Conservation (phyloP, 2,888 invertebrate genomes). For the Agriopis marginaria region DNA sequence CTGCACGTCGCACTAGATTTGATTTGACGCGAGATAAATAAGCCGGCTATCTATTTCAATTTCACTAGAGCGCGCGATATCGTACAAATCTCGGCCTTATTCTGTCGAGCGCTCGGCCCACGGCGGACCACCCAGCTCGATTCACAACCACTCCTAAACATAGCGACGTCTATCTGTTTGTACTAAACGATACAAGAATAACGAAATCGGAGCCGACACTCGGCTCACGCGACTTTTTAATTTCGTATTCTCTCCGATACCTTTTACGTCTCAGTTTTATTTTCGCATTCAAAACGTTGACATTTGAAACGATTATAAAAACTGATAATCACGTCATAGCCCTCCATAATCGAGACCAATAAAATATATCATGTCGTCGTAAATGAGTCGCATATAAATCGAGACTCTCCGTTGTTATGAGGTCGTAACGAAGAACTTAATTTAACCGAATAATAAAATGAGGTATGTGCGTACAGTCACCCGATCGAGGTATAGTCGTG, state of each 20-base stretch:
- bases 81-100: slow-evolving; percentile 81
- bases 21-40: slow-evolving; percentile 78
- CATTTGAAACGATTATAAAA: slow-evolving; percentile 59
- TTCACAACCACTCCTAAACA: slow-evolving; percentile 76
- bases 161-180: slow-evolving; percentile 75
- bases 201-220: slow-evolving; percentile 63
- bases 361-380: slow-evolving; percentile 67
- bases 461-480: slow-evolving; percentile 58
- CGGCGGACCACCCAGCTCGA: slow-evolving; percentile 79
- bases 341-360: slow-evolving; percentile 56
- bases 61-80: slow-evolving; percentile 78
- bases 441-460: slow-evolving; percentile 70
- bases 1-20: slow-evolving; percentile 70
- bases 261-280: slow-evolving; percentile 48
- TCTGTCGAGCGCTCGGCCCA: slow-evolving; percentile 67
- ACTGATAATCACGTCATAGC: slow-evolving; percentile 66
- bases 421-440: slow-evolving; percentile 66
- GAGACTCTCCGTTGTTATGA: slow-evolving; percentile 60
- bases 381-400: slow-evolving; percentile 68
- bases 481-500: slow-evolving; percentile 53
- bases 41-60: slow-evolving; percentile 80
- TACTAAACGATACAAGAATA: slow-evolving; percentile 69
- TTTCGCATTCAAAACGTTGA: slow-evolving; percentile 55
- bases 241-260: slow-evolving; percentile 38
- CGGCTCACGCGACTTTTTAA: slow-evolving; percentile 42